A percentile compares a stretch with the other conserved stretches of the same genome.
These are phyloP conservation scores for Achlya flavicornis DNA, from an alignment of 2,888 invertebrate species.

Conservation along the genomic window DNA sequence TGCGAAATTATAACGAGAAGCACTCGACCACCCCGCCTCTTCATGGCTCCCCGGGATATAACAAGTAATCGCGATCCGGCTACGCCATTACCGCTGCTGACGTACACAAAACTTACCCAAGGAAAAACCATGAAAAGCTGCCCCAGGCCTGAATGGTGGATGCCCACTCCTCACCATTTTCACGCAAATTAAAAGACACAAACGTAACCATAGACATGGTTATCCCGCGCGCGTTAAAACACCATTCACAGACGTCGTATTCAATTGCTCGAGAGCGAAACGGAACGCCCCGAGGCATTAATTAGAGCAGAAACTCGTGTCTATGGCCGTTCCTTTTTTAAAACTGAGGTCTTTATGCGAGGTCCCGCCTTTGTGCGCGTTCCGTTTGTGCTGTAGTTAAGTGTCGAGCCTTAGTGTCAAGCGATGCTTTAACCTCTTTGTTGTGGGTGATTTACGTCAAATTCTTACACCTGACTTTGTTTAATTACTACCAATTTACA, in stretches of 20 bases:
- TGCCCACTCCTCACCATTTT: conserved; percentile 77
- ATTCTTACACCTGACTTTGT: conserved; percentile 29
- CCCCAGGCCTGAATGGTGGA: conserved; percentile 57
- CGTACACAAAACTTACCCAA: conserved; percentile 59
- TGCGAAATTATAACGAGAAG: conserved; percentile 77
- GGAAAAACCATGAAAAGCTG: conserved; percentile 62
- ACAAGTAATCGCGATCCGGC: conserved; percentile 65
- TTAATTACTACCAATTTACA: conserved; percentile 20
- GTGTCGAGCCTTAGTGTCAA: conserved; percentile 70
- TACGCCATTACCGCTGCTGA: conserved; percentile 49
- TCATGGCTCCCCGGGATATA: conserved; percentile 53
- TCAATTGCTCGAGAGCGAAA: conserved; percentile 76
- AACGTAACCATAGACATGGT: conserved; percentile 70
- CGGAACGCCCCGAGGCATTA: conserved; percentile 82
- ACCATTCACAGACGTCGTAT: conserved; percentile 75
- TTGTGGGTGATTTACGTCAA: conserved; percentile 44
- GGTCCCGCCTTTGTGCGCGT: conserved; percentile 66
- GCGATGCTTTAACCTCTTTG: conserved; percentile 61
- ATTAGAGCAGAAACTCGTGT: conserved; percentile 80
- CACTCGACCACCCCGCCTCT: conserved; percentile 54
- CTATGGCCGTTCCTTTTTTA: conserved; percentile 78
- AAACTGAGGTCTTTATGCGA: conserved; percentile 77
- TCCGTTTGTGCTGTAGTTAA: conserved; percentile 63
- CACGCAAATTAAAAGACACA: conserved; percentile 82
- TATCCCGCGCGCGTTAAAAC: conserved; percentile 73